A percentile compares a stretch with the other conserved stretches of the same genome.
Conservation (phyloP, 1,140 invertebrate genomes). For the Argopecten irradians region DNA sequence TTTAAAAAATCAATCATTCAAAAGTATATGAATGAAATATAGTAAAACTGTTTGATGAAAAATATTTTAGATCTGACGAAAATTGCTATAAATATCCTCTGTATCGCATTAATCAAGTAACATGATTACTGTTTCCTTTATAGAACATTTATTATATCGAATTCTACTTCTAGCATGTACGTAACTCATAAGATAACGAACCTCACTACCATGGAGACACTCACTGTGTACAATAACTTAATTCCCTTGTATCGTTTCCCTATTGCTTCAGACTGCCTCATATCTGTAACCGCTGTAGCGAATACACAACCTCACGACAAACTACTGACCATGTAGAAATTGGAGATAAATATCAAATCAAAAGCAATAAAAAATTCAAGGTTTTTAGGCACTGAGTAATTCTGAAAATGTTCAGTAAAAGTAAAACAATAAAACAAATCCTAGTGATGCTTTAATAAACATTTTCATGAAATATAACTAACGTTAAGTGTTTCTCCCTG, state of each 20-base stretch:
- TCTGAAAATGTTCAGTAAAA: conserved; percentile 12
- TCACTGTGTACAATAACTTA: background rate
- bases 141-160: background rate
- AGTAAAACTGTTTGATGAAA: too few species aligned
- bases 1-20: too few species aligned
- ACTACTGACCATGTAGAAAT: conserved; percentile 6
- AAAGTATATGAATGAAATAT: too few species aligned
- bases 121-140: background rate
- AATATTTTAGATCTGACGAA: too few species aligned
- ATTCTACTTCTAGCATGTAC: background rate
- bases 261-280: background rate
- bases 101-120: background rate
- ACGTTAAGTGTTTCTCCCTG: background rate
- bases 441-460: conserved; percentile 17
- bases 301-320: background rate
- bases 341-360: background rate
- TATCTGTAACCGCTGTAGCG: background rate
- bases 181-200: background rate
- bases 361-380: background rate
- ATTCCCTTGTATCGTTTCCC: background rate
- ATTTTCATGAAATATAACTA: conserved; percentile 23
- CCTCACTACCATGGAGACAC: background rate
- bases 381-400: conserved; percentile 21
- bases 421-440: conserved; percentile 23
- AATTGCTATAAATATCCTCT: too few species aligned